Conservation (phyloP, 2,113 vertebrate species). For the cattle (Bos taurus) region DNA sequence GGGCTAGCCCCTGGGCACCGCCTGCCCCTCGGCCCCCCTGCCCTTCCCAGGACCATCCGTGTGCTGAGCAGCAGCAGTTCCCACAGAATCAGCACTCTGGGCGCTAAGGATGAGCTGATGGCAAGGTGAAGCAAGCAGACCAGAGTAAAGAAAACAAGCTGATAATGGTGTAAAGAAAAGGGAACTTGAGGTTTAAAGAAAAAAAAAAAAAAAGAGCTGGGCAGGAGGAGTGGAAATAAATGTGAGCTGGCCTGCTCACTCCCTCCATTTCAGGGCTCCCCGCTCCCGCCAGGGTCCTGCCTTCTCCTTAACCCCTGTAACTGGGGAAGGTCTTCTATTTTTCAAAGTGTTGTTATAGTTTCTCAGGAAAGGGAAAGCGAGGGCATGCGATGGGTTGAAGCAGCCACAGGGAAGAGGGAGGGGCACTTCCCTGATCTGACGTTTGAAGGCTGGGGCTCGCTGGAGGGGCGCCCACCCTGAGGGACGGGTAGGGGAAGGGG, state of each 20-base stretch:
- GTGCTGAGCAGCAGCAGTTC: background rate
- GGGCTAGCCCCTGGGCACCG: background rate
- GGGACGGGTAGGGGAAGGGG: no score
- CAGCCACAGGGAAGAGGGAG: background rate
- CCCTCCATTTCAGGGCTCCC: background rate
- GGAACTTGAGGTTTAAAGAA: slow-evolving; percentile 1
- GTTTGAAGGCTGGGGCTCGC: background rate
- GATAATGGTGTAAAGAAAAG: background rate
- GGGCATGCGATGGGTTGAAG: background rate
- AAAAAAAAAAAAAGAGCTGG: background rate
- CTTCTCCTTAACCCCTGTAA: background rate
- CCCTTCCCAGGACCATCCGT: background rate
- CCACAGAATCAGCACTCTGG: background rate
- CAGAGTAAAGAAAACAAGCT: background rate
- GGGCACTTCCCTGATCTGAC: slow-evolving; percentile 3
- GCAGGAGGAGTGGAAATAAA: background rate
- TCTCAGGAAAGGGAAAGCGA: background rate
- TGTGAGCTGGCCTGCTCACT: background rate
- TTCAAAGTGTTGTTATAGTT: background rate
- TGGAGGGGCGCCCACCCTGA: no score
- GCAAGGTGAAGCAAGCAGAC: background rate
- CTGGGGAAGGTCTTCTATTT: background rate
- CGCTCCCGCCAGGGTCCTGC: background rate
- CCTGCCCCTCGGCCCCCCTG: background rate
- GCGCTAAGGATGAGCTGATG: background rate